Evolutionary conservation across 30 jellyfish, hydroid and myxozoan genomes (phyloP).

Genomic region (Chrysaora quinquecirrha): DNA sequence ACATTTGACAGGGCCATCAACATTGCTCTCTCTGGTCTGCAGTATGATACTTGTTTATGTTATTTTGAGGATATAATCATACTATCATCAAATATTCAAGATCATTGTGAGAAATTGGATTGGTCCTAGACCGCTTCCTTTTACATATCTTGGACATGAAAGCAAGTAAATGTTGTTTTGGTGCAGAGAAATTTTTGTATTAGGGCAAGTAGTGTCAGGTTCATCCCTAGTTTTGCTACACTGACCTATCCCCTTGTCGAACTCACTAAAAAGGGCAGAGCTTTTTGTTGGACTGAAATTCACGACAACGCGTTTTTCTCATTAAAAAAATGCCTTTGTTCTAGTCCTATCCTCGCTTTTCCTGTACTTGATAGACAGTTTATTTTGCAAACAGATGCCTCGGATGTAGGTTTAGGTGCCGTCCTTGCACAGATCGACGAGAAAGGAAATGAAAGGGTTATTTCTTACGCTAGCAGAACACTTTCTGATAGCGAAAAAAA

Average conservation of each 20-base stretch:
- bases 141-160: constrained; percentile 16
- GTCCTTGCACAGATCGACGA: constrained; percentile 36
- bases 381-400: constrained; percentile 45
- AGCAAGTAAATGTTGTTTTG: constrained; percentile 25
- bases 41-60: constrained; percentile 27
- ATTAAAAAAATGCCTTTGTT: constrained; percentile 2
- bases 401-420: constrained; percentile 44
- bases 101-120: not conserved
- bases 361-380: constrained; percentile 47
- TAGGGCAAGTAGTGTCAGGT: not conserved
- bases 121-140: constrained; percentile 10
- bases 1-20: constrained; percentile 39
- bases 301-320: constrained; percentile 15
- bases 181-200: constrained; percentile 4
- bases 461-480: constrained; percentile 37
- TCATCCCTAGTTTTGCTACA: constrained; percentile 43
- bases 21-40: constrained; percentile 32
- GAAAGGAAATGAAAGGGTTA: constrained; percentile 32
- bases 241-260: constrained; percentile 47
- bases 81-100: constrained; percentile 3
- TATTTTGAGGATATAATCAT: constrained; percentile 38
- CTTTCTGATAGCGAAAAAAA: constrained; percentile 27
- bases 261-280: constrained; percentile 24
- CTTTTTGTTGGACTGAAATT: constrained; percentile 26
- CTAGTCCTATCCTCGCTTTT: constrained; percentile 50